phyloP scores from a whole-genome alignment of 2,888 invertebrate genomes.

The Antheraea assamensis region DNA sequence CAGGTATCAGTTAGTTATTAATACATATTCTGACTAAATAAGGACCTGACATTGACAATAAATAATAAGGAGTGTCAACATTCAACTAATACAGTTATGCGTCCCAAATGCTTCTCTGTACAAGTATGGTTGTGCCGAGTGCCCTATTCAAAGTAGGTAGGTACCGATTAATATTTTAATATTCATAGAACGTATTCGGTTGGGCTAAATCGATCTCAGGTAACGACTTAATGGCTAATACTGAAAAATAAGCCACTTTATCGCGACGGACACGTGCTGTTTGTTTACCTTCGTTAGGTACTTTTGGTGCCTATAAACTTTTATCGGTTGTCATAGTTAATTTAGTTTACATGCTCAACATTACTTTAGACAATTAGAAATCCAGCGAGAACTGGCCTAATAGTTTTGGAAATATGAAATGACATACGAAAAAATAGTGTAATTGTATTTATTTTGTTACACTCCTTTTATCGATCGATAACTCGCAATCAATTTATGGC shows the following conservation, averaged over 20 bases:
- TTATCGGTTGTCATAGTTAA: conserved; percentile 19
- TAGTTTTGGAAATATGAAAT: too few species aligned
- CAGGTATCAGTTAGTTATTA: not conserved
- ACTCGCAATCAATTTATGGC: too few species aligned
- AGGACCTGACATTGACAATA: conserved; percentile 52
- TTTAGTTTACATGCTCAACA: conserved; percentile 1
- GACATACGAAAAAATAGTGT: too few species aligned
- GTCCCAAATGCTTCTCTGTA: conserved; percentile 57
- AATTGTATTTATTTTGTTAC: too few species aligned
- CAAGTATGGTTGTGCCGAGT: conserved; percentile 30
- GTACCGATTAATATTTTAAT: conserved; percentile 67
- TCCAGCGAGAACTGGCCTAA: too few species aligned
- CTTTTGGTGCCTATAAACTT: conserved; percentile 11
- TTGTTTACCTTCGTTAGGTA: conserved; percentile 22
- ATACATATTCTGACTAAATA: not conserved
- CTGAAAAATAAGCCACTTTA: conserved; percentile 39
- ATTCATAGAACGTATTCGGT: conserved; percentile 58
- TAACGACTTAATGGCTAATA: conserved; percentile 31
- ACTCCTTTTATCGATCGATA: too few species aligned
- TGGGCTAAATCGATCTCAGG: conserved; percentile 30
- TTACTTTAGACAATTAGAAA: too few species aligned
- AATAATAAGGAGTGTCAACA: conserved; percentile 31
- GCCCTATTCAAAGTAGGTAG: conserved; percentile 58
- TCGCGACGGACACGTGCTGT: conserved; percentile 25
- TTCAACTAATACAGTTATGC: conserved; percentile 57